phyloP scores from a whole-genome alignment of 2,797 vertebrate genomes.

The Columba guinea region DNA sequence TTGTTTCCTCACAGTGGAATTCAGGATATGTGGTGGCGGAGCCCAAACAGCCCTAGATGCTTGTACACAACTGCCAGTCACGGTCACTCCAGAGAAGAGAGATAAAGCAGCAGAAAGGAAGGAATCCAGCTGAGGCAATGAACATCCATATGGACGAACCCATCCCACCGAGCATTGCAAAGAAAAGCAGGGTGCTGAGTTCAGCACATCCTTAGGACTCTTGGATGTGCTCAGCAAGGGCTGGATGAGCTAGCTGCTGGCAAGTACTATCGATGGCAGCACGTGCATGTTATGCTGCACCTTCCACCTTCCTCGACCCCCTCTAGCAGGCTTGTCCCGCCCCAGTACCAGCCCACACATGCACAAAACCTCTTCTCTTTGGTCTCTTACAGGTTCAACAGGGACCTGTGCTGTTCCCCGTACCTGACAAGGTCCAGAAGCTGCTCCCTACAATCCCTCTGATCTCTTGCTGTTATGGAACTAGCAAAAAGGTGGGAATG shows the following conservation, averaged over 20 bases:
- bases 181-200: background rate
- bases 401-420: background rate
- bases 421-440: background rate
- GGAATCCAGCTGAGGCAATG: background rate
- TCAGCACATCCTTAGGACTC: background rate
- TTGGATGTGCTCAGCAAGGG: background rate
- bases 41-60: constrained; percentile 8
- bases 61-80: background rate
- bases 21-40: constrained; percentile 4
- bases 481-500: background rate
- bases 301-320: background rate
- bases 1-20: constrained; percentile 20
- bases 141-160: background rate
- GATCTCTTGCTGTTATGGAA: background rate
- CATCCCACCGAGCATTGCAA: background rate
- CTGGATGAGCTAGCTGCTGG: constrained; percentile 3
- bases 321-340: background rate
- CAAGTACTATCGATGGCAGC: background rate
- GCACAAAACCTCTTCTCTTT: background rate
- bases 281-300: background rate
- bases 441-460: background rate
- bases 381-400: background rate
- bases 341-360: background rate
- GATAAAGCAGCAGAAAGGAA: background rate
- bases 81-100: background rate